These are phyloP conservation scores for Alosa alosa DNA, from an alignment of 2,113 vertebrate species.

Conservation along the genomic window DNA sequence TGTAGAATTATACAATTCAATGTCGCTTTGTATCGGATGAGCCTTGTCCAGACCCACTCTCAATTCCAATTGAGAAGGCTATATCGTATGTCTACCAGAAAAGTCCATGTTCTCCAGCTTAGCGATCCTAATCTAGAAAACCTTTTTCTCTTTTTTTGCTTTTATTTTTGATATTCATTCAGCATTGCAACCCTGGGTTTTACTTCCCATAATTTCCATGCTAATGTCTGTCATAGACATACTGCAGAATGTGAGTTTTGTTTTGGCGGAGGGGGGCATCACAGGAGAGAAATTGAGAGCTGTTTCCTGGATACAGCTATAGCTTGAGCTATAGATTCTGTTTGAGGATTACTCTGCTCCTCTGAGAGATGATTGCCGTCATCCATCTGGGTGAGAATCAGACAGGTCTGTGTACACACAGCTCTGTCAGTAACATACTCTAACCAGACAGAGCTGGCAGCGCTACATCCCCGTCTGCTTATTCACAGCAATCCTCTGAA, in stretches of 20 bases:
- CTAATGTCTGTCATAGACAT: no score
- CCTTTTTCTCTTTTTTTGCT: neutral
- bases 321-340: neutral
- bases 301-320: neutral
- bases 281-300: neutral
- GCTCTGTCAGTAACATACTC: conserved; percentile 19
- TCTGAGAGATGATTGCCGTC: conserved; percentile 26
- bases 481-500: conserved; percentile 12
- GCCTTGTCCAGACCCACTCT: no score
- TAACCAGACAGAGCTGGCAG: conserved; percentile 31
- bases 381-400: conserved; percentile 17
- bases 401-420: conserved; percentile 17
- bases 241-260: no score
- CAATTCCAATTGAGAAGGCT: no score
- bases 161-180: neutral
- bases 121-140: neutral
- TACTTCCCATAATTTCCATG: neutral
- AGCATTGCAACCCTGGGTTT: neutral
- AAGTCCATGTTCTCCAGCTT: neutral
- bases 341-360: neutral
- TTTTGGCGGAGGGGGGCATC: no score
- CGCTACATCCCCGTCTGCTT: neutral
- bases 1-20: neutral
- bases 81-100: neutral
- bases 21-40: neutral